These are phyloP conservation scores for Pterocles orientalis DNA, from an alignment of 2,113 vertebrate genomes.

Conservation along the genomic window DNA sequence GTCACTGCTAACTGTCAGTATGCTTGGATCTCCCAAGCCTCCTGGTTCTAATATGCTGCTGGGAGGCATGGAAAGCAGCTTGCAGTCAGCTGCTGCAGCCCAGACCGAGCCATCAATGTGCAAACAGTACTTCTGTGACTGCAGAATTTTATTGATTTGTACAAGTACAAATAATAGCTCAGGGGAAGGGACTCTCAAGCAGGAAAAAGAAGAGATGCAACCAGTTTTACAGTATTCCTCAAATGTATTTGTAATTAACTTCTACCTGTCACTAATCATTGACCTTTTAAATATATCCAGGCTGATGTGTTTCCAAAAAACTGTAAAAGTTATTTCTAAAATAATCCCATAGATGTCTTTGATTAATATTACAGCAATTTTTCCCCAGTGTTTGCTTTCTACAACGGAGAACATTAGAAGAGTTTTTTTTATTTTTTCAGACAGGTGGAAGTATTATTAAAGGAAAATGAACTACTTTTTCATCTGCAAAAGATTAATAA, in stretches of 20 bases:
- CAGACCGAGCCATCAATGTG: background rate
- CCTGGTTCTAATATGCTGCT: constrained; percentile 64
- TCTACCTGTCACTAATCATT: constrained; percentile 8
- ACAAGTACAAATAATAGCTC: background rate
- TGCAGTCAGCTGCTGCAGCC: constrained; percentile 51
- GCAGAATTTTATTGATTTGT: background rate
- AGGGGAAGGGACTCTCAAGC: background rate
- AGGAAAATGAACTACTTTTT: constrained; percentile 62
- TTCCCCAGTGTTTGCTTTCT: constrained; percentile 43
- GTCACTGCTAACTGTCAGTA: constrained; percentile 28
- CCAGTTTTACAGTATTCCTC: constrained; percentile 42
- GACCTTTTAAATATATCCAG: constrained; percentile 24
- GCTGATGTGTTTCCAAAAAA: constrained; percentile 38
- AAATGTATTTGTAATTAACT: constrained; percentile 45
- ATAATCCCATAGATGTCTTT: constrained; percentile 33
- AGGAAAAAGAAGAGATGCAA: background rate
- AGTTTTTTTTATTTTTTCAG: constrained; percentile 18
- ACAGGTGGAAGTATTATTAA: constrained; percentile 32
- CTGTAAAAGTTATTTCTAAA: constrained; percentile 22
- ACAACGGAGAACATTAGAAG: constrained; percentile 46
- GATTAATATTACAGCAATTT: constrained; percentile 42
- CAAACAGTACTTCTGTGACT: background rate
- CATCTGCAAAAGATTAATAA: constrained; percentile 36
- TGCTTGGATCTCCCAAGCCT: constrained; percentile 49
- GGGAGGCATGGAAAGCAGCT: constrained; percentile 42